A percentile compares a stretch with the other conserved stretches of the same genome.
These are phyloP conservation scores for Hydrotaea cyrtoneurina DNA, from an alignment of 2,888 invertebrate genomes.

Conservation along the genomic window DNA sequence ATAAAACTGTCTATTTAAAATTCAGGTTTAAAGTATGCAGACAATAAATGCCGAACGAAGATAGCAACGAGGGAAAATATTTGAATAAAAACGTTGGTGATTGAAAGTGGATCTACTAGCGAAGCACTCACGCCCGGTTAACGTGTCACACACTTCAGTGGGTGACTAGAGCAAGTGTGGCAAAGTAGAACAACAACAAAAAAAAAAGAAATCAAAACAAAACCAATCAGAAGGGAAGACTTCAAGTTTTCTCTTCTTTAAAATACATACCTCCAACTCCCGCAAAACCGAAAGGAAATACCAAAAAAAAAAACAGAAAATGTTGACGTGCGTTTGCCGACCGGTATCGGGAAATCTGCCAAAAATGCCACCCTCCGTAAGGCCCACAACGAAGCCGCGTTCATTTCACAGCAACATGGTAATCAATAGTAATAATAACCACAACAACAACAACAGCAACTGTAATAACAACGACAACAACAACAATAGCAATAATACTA, in stretches of 20 bases:
- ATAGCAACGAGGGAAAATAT: neutral
- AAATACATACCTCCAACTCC: neutral
- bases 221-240: constrained; percentile 11
- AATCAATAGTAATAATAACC: constrained; percentile 58
- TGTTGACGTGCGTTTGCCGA: constrained; percentile 81
- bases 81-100: neutral
- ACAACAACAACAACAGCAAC: constrained; percentile 59
- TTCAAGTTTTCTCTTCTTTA: constrained; percentile 4
- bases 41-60: neutral
- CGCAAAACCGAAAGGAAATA: neutral
- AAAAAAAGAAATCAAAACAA: constrained; percentile 35
- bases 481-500: constrained; percentile 44
- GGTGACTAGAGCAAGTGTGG: neutral
- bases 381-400: constrained; percentile 64
- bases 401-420: constrained; percentile 57
- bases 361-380: constrained; percentile 78
- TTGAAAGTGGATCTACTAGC: neutral
- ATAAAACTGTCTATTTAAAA: neutral
- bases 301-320: constrained; percentile 59
- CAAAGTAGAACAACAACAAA: constrained; percentile 27
- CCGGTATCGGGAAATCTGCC: constrained; percentile 81
- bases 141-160: too few species aligned
- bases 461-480: constrained; percentile 32
- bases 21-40: constrained; percentile 17
- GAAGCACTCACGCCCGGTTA: neutral